Evolutionary conservation across 2,888 invertebrate species (phyloP), one percentile per base, ranked within the genome.

Genomic region (Oscheius onirici): DNA sequence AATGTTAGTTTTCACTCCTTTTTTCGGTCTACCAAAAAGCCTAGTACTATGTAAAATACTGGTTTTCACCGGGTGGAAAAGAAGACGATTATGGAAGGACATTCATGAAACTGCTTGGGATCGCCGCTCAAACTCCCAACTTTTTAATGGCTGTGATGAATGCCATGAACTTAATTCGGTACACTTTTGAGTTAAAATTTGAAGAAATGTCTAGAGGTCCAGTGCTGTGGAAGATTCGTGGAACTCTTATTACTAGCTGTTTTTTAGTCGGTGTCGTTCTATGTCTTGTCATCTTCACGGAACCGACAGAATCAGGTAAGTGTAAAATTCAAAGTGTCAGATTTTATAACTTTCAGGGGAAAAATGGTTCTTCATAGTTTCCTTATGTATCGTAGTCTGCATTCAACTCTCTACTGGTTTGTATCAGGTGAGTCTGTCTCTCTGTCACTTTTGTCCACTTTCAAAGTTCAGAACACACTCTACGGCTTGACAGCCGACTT

Each of bases 401-500:
- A 84, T 90, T 63, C 90, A 90, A 79, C 93, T 92, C 91, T 92
- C 93, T 58, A 93, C 94, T 90, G 97, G 97, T 43, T 92, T 99
- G 83, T 99, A 97, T 89, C 86, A 86, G 69, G 75, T 75, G 22
- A 11, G 46, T 28, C 5, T 22, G 20, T 24, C 5, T 52, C 13
- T 52, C 10, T 11, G 43, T 13, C 43, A 43, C 43, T 43, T 43
- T 43, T n/a, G n/a, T n/a, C n/a, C n/a, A n/a, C n/a, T n/a, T n/a
- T n/a, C n/a, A n/a, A n/a, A n/a, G n/a, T 72, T 58, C 96, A 85
- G 73, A 99, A 97, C 90, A 95, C 95, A 0, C 93, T 97, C 40
- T 99, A 93, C 89, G 99, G 99, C 13, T 92, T 97, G 90, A 95
- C 94, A 2, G 96, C 96, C 0, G 93, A 94, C 80, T 91, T 99